phyloP scores from a whole-genome alignment of 2,113 vertebrate genomes.

The Silurus asotus region DNA sequence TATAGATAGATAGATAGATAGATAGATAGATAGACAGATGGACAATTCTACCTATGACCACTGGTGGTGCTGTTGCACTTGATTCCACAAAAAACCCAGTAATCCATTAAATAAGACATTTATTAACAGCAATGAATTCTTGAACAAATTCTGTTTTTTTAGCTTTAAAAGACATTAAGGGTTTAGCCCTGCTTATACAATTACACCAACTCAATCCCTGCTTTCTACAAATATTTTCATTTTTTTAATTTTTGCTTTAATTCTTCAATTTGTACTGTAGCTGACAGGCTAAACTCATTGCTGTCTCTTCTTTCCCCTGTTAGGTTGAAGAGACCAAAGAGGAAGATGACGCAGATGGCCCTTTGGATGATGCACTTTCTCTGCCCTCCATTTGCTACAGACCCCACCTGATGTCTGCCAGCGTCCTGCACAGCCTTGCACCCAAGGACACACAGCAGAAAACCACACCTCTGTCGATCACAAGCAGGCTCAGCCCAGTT shows the following conservation, averaged over 20 bases:
- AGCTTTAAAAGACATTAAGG: neutral
- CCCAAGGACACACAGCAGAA: slow-evolving; percentile 49
- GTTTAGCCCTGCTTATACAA: too few relatives aligned
- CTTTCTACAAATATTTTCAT: neutral
- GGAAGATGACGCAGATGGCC: slow-evolving; percentile 35
- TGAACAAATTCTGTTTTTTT: neutral
- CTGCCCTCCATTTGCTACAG: slow-evolving; percentile 61
- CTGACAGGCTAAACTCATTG: neutral
- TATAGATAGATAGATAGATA: too few relatives aligned
- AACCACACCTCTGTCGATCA: slow-evolving; percentile 39
- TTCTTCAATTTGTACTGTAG: neutral
- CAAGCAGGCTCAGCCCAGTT: slow-evolving; percentile 48
- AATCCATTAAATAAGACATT: neutral
- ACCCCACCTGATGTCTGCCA: slow-evolving; percentile 56
- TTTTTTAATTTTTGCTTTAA: neutral
- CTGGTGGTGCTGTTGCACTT: slow-evolving; percentile 23
- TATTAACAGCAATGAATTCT: neutral
- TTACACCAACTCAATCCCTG: neutral
- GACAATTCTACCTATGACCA: neutral
- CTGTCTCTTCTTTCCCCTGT: neutral
- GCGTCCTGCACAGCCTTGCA: slow-evolving; percentile 28
- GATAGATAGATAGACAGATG: too few relatives aligned
- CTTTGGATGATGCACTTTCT: slow-evolving; percentile 53
- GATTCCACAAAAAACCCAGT: neutral
- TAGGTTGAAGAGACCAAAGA: slow-evolving; percentile 57